Evolutionary conservation across 1,140 invertebrate genomes (phyloP).

Genomic region (Triops cancriformis): DNA sequence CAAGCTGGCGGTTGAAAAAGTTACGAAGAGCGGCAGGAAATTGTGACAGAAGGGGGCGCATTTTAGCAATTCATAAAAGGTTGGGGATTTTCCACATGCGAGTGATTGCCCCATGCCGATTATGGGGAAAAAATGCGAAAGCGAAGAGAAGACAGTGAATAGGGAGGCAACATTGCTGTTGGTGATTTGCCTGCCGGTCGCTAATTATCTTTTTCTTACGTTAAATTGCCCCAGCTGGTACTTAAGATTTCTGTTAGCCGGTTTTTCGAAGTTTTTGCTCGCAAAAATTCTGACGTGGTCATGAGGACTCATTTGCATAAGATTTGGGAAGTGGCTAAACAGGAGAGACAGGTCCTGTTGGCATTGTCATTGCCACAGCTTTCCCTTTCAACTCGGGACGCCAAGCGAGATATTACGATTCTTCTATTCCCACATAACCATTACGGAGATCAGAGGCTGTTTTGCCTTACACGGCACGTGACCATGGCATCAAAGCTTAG

Average conservation of each 20-base stretch:
- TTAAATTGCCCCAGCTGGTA: too few relatives aligned
- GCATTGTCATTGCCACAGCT: background rate
- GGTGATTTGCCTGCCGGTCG: background rate
- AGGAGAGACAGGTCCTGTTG: background rate
- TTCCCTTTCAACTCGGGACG: background rate
- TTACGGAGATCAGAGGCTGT: background rate
- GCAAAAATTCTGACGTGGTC: constrained; percentile 2
- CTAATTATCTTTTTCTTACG: background rate
- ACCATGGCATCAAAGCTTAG: constrained; percentile 4
- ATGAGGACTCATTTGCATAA: background rate
- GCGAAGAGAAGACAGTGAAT: background rate
- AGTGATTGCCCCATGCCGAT: background rate
- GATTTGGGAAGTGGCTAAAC: background rate
- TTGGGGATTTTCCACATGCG: background rate
- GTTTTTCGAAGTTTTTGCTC: background rate
- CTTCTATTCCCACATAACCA: background rate
- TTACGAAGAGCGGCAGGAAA: background rate
- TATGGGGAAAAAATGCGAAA: background rate
- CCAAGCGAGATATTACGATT: constrained; percentile 1
- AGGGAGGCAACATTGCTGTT: background rate
- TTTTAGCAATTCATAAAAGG: background rate
- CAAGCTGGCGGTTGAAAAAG: background rate
- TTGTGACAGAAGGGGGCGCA: background rate
- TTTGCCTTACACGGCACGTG: background rate
- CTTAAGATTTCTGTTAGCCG: too few relatives aligned